phyloP scores from a whole-genome alignment of 1,140 invertebrate genomes.

The Dinoponera quadriceps region DNA sequence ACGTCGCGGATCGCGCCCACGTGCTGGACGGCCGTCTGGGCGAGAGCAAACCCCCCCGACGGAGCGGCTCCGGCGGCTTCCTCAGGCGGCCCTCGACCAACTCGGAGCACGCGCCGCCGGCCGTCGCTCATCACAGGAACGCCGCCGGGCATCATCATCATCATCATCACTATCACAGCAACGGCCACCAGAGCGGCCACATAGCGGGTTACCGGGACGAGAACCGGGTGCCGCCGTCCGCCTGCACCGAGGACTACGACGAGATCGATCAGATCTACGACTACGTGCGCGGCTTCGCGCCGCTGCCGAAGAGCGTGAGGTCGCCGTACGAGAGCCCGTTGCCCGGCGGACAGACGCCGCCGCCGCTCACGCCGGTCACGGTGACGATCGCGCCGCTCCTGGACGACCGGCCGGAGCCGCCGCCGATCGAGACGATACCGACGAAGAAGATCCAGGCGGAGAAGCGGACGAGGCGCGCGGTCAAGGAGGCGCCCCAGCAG shows the following conservation, averaged over 20 bases:
- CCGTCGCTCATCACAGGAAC: constrained; percentile 78
- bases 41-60: constrained; percentile 87
- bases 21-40: constrained; percentile 92
- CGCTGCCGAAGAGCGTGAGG: constrained; percentile 93
- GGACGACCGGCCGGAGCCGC: constrained; percentile 92
- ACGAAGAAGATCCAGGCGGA: constrained; percentile 92
- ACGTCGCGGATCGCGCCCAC: constrained; percentile 93
- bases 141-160: constrained; percentile 79
- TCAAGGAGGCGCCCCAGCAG: constrained; percentile 84
- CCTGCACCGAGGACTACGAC: constrained; percentile 93
- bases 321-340: constrained; percentile 87
- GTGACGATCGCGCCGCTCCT: constrained; percentile 83
- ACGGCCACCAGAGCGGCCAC: constrained; percentile 72
- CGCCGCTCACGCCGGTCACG: constrained; percentile 80
- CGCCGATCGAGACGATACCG: constrained; percentile 95
- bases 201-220: constrained; percentile 84
- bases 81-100: constrained; percentile 89
- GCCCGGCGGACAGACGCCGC: constrained; percentile 52
- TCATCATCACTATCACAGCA: constrained; percentile 76
- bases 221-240: constrained; percentile 82
- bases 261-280: constrained; percentile 99
- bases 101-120: constrained; percentile 88
- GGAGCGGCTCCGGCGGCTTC: constrained; percentile 80
- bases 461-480: constrained; percentile 87
- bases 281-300: constrained; percentile 96